Conservation (phyloP, 2,888 invertebrate species). For the Globia sparganii region DNA sequence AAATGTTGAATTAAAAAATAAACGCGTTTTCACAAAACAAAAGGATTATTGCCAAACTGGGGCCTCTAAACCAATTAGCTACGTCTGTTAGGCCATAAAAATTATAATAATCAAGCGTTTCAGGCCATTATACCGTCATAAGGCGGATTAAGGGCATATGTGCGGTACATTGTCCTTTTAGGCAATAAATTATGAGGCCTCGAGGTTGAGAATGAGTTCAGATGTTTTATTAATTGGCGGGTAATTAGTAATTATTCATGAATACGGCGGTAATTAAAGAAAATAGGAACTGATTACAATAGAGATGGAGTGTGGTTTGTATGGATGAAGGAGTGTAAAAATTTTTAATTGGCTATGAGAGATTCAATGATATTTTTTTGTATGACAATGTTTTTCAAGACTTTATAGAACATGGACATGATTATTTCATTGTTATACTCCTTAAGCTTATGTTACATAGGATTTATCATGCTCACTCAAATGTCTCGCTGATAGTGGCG, state of each 20-base stretch:
- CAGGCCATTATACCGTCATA: slow-evolving; percentile 68
- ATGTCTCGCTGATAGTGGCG: too few species aligned
- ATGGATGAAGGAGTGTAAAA: not conserved
- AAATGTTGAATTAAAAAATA: slow-evolving; percentile 40
- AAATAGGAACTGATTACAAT: not conserved
- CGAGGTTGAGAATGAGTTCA: slow-evolving; percentile 63
- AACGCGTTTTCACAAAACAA: slow-evolving; percentile 33
- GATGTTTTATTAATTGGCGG: slow-evolving; percentile 59
- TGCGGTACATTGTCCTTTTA: slow-evolving; percentile 64
- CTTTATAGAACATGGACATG: not conserved
- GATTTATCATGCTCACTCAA: too few species aligned
- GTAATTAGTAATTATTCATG: slow-evolving; percentile 47
- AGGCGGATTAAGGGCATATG: slow-evolving; percentile 71
- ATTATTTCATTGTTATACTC: too few species aligned
- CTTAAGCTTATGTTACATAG: too few species aligned
- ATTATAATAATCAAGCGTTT: slow-evolving; percentile 67
- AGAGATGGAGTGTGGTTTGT: not conserved
- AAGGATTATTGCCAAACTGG: slow-evolving; percentile 52
- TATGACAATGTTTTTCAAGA: not conserved
- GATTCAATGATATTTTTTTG: not conserved
- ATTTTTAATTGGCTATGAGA: not conserved
- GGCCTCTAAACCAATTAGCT: slow-evolving; percentile 67
- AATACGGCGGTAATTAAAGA: slow-evolving; percentile 27
- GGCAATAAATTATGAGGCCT: slow-evolving; percentile 71
- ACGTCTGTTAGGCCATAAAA: slow-evolving; percentile 65